phyloP scores from a whole-genome alignment of 2,888 invertebrate species.

The Autographa gamma region DNA sequence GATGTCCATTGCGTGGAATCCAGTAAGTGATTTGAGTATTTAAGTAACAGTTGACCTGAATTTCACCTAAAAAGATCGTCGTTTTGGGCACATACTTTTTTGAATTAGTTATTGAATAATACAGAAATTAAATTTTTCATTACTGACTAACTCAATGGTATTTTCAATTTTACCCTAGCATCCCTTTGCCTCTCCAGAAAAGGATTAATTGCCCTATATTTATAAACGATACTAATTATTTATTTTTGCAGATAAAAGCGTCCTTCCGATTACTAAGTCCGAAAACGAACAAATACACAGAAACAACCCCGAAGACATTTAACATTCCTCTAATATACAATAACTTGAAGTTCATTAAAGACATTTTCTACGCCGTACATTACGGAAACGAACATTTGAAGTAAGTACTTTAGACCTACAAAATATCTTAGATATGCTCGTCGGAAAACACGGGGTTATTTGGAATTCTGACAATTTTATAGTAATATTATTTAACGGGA shows the following conservation, averaged over 20 bases:
- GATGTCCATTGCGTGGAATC: conserved; percentile 84
- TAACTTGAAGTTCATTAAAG: conserved; percentile 80
- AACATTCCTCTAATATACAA: conserved; percentile 83
- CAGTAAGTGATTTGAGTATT: conserved; percentile 67
- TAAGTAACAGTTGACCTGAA: not conserved
- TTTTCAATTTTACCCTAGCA: not conserved
- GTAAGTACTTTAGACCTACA: conserved; percentile 70
- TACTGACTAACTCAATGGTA: not conserved
- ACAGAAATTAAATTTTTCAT: no score
- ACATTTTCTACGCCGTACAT: conserved; percentile 74
- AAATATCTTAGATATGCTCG: not conserved
- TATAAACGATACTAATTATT: no score
- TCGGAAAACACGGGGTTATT: no score
- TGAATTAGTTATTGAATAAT: no score
- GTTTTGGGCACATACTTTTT: no score
- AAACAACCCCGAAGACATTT: conserved; percentile 78
- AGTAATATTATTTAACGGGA: no score
- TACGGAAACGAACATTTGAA: conserved; percentile 79
- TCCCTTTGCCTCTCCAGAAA: not conserved
- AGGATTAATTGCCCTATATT: not conserved
- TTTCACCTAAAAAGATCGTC: not conserved
- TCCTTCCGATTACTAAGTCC: conserved; percentile 80
- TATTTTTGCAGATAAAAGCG: conserved; percentile 80
- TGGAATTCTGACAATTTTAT: no score
- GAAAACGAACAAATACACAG: conserved; percentile 79